These are phyloP conservation scores for Trididemnum nubilum DNA, from an alignment of 23 tunicate species.

Conservation along the genomic window DNA sequence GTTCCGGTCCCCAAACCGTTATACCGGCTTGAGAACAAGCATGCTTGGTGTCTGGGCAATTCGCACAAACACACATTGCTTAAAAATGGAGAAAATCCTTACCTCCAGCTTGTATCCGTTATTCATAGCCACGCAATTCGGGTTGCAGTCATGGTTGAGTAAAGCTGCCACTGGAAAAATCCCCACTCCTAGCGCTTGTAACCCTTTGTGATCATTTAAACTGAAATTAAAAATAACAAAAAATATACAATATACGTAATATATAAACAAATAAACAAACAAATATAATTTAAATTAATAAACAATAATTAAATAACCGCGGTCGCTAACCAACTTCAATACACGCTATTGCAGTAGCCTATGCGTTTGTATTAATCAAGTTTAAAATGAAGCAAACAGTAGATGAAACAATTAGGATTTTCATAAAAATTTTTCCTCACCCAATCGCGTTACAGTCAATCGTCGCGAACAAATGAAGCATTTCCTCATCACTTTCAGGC, in stretches of 20 bases:
- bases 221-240: conserved; percentile 44
- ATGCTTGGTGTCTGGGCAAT: too few species aligned
- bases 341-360: too few species aligned
- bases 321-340: too few species aligned
- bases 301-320: too few species aligned
- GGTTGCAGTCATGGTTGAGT: conserved; percentile 89
- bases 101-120: conserved; percentile 86
- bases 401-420: background rate
- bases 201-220: conserved; percentile 72
- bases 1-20: too few species aligned
- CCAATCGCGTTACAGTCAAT: conserved; percentile 96
- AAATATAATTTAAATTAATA: too few species aligned
- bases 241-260: too few species aligned
- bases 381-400: too few species aligned
- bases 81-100: background rate
- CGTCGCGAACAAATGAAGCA: conserved; percentile 81
- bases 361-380: too few species aligned
- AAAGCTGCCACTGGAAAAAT: conserved; percentile 69
- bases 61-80: too few species aligned
- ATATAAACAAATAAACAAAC: too few species aligned
- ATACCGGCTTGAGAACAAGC: too few species aligned
- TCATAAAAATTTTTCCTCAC: conserved; percentile 19
- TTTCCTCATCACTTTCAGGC: conserved; percentile 87
- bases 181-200: conserved; percentile 86
- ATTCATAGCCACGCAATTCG: conserved; percentile 89